Evolutionary conservation across 2,113 vertebrate species (phyloP).

Genomic region (Ginglymostoma cirratum): DNA sequence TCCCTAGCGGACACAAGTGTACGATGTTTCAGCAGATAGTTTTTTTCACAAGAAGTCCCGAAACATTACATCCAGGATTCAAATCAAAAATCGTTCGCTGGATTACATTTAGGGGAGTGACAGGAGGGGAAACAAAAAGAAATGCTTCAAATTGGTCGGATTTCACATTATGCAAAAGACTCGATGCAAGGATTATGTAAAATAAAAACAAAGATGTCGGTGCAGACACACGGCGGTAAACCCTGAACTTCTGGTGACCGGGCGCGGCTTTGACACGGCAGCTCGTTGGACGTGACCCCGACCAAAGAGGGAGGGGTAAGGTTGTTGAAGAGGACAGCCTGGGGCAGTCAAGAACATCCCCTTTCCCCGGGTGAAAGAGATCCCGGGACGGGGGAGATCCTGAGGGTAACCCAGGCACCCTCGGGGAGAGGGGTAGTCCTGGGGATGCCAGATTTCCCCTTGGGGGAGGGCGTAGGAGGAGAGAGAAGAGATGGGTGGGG

Average conservation of each 20-base stretch:
- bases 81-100: neutral
- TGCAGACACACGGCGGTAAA: conserved; percentile 42
- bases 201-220: conserved; percentile 18
- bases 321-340: neutral
- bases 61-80: neutral
- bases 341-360: too few species aligned
- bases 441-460: conserved; percentile 31
- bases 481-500: too few species aligned
- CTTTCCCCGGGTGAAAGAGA: too few species aligned
- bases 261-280: conserved; percentile 71
- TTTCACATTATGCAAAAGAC: neutral
- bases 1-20: conserved; percentile 61
- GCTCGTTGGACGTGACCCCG: conserved; percentile 59
- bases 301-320: conserved; percentile 56
- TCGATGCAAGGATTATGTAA: neutral
- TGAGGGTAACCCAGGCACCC: conserved; percentile 47
- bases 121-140: too few species aligned
- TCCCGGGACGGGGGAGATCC: conserved; percentile 42
- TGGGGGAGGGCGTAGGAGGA: too few species aligned
- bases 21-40: conserved; percentile 44
- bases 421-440: neutral
- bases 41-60: neutral
- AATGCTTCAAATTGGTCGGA: neutral
- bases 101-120: neutral
- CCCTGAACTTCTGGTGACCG: conserved; percentile 97